Conservation (phyloP, 2,113 vertebrate genomes). For the Callionymus lyra region DNA sequence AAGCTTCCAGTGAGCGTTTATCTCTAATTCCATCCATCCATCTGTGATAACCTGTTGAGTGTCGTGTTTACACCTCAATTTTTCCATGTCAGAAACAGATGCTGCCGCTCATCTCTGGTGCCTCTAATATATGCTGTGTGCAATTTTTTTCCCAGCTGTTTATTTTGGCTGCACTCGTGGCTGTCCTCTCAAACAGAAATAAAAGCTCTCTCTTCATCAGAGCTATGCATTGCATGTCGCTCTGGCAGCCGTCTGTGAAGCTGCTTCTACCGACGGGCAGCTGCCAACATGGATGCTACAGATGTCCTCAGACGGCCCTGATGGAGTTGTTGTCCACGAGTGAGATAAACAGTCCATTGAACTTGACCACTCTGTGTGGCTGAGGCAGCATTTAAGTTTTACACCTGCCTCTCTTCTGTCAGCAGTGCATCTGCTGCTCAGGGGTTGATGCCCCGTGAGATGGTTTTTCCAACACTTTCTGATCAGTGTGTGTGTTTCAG, state of each 20-base stretch:
- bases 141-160: slow-evolving; percentile 4
- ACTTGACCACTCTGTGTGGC: slow-evolving; percentile 7
- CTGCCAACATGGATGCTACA: slow-evolving; percentile 29
- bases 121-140: background rate
- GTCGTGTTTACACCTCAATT: background rate
- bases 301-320: slow-evolving; percentile 29
- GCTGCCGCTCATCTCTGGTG: no score
- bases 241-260: slow-evolving; percentile 13
- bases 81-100: no score
- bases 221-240: slow-evolving; percentile 17
- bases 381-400: slow-evolving; percentile 5
- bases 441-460: slow-evolving; percentile 32
- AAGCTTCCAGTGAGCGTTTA: no score
- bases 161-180: slow-evolving; percentile 1
- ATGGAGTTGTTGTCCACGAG: slow-evolving; percentile 3
- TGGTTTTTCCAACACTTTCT: slow-evolving; percentile 32
- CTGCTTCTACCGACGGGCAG: slow-evolving; percentile 20
- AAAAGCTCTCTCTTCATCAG: slow-evolving; percentile 18
- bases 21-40: no score
- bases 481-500: no score
- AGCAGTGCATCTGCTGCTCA: slow-evolving; percentile 43
- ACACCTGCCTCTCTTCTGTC: slow-evolving; percentile 25
- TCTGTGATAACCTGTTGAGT: no score
- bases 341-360: slow-evolving; percentile 7
- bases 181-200: slow-evolving; percentile 17